Conservation (phyloP, 2,888 invertebrate genomes). For the Pegoplata infirma region DNA sequence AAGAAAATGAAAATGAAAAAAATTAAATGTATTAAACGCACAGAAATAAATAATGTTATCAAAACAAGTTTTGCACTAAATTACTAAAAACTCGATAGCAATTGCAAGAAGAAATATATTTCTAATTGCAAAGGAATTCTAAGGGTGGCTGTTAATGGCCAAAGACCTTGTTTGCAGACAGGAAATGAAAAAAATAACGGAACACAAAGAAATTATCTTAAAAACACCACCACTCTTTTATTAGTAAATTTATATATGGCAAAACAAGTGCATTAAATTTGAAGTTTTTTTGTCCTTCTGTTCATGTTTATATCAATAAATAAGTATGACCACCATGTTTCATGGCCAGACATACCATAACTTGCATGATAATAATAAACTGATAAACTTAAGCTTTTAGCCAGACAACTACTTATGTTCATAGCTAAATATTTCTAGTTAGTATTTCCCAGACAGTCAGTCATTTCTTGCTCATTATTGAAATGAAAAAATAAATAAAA, state of each 20-base stretch:
- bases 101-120: slow-evolving; percentile 14
- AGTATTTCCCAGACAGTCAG: slow-evolving; percentile 52
- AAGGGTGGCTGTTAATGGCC: slow-evolving; percentile 46
- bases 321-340: slow-evolving; percentile 42
- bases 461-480: slow-evolving; percentile 51
- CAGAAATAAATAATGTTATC: slow-evolving; percentile 59
- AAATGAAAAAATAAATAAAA: slow-evolving; percentile 23
- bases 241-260: too few species aligned
- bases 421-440: slow-evolving; percentile 36
- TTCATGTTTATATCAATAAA: slow-evolving; percentile 30
- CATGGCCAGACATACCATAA: slow-evolving; percentile 52
- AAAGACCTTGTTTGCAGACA: slow-evolving; percentile 27
- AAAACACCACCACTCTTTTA: slow-evolving; percentile 1
- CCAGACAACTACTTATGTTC: slow-evolving; percentile 49
- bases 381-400: slow-evolving; percentile 57
- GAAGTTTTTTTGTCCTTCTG: slow-evolving; percentile 36
- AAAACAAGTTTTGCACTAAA: slow-evolving; percentile 57
- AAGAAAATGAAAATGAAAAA: slow-evolving; percentile 29
- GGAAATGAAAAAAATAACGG: slow-evolving; percentile 42
- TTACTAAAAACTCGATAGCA: slow-evolving; percentile 21
- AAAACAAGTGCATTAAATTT: slow-evolving; percentile 56
- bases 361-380: slow-evolving; percentile 55
- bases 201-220: slow-evolving; percentile 50
- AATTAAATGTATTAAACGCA: slow-evolving; percentile 57
- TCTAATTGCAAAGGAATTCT: slow-evolving; percentile 42